Evolutionary conservation across 1,140 invertebrate genomes (phyloP).

Genomic region (Drosophila ohnishii): DNA sequence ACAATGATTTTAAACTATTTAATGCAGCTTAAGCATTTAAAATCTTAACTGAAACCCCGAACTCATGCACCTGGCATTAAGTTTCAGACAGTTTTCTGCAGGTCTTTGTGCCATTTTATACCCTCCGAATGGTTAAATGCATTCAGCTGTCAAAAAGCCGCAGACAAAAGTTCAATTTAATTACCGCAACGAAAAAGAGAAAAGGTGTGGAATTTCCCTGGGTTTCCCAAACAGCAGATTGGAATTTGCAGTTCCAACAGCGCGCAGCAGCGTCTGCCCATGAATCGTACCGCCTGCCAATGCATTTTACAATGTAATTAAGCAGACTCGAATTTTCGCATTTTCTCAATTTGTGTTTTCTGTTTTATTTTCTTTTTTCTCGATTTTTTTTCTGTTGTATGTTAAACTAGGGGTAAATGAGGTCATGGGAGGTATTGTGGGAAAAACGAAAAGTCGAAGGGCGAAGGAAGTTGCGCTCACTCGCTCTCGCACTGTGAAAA

Average conservation of each 20-base stretch:
- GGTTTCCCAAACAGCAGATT: conserved; percentile 2
- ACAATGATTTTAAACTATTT: neutral
- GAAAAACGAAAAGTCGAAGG: conserved; percentile 24
- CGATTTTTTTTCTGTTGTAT: neutral
- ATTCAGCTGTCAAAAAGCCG: conserved; percentile 53
- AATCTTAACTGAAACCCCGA: neutral
- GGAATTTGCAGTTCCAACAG: conserved; percentile 7
- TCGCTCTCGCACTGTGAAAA: conserved; percentile 30
- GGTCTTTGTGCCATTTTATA: conserved; percentile 42
- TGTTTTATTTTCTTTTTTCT: neutral
- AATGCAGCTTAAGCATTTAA: neutral
- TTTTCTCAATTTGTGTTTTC: conserved; percentile 2
- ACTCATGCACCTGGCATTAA: neutral
- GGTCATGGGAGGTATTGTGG: conserved; percentile 13
- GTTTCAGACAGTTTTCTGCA: conserved; percentile 3
- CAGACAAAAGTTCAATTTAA: conserved; percentile 63
- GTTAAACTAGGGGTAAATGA: conserved; percentile 29
- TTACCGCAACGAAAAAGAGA: conserved; percentile 39
- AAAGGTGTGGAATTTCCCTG: conserved; percentile 19
- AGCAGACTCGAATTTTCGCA: conserved; percentile 25
- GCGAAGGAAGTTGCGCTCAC: conserved; percentile 16
- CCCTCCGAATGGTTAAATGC: conserved; percentile 50
- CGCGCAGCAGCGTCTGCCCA: conserved; percentile 16
- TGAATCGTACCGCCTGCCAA: conserved; percentile 42
- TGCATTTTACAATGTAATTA: conserved; percentile 65